Evolutionary conservation across 2,888 invertebrate genomes (phyloP).

Genomic region (Heliconius aoede): DNA sequence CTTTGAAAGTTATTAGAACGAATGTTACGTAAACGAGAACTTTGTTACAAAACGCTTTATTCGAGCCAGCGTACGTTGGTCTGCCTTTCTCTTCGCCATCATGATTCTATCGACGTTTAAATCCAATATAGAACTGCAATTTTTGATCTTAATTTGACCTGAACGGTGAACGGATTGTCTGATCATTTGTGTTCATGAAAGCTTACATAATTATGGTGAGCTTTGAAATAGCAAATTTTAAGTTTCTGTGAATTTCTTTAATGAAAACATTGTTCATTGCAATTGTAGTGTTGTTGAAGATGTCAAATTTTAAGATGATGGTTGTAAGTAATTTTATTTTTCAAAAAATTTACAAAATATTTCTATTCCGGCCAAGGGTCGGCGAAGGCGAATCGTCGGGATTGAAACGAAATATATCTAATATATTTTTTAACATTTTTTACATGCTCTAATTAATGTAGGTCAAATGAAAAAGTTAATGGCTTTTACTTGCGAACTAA

Average conservation of each 20-base stretch:
- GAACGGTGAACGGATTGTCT: conserved; percentile 4
- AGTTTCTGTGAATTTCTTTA: neutral
- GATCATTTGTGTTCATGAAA: neutral
- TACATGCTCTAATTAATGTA: neutral
- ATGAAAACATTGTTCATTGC: neutral
- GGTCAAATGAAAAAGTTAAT: neutral
- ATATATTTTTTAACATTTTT: too few species aligned
- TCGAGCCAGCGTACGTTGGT: conserved; percentile 47
- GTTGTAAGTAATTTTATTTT: too few species aligned
- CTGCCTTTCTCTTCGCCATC: conserved; percentile 60
- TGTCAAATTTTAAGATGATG: neutral
- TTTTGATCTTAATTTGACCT: conserved; percentile 38
- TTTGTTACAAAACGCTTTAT: conserved; percentile 61
- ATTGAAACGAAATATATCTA: too few species aligned
- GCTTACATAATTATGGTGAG: neutral
- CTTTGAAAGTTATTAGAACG: conserved; percentile 55
- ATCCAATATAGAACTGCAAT: conserved; percentile 31
- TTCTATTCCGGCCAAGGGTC: neutral
- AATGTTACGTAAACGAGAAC: conserved; percentile 56
- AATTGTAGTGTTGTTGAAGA: neutral
- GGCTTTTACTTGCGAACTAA: neutral
- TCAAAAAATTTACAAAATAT: neutral
- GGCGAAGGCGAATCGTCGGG: too few species aligned
- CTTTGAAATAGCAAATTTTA: neutral
- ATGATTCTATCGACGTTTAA: conserved; percentile 42